Base-by-base conservation (phyloP, 2,797 vertebrate genomes). In the Chaetophractus vellerosus region DNA sequence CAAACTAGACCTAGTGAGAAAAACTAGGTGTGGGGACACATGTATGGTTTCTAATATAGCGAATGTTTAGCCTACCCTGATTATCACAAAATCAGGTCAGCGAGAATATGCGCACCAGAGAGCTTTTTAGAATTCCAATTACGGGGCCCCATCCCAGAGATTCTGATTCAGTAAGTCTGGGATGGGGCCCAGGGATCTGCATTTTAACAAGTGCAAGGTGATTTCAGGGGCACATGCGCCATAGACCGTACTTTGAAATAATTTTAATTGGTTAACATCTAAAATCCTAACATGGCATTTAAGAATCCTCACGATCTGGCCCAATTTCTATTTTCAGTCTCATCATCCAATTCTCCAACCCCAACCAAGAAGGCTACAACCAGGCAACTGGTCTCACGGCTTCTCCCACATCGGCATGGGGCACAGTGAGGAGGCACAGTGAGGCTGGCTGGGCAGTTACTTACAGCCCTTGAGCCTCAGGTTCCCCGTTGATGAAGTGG, bases 101-200 rank as follows among this genome's bases (percentile, higher is more conserved):
- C n/a, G n/a, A n/a, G n/a, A n/a, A n/a, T n/a, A n/a, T n/a, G n/a
- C n/a, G n/a, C 59, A 18, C 76, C 16, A 38, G 50, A 83, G 45
- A 89, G 61, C 71, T 81, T 95, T 74, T 24, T 41, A 79, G 83
- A 64, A 81, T 28, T 69, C 76, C 91, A 50, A 48, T 86, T 19
- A 69, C 9, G 24, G 57, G 10, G 21, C 10, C 68, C 45, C 31
- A 57, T 50, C 31, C 41, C 31, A 24, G 41, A 72, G 55, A 33
- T 80, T 87, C 36, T 72, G 75, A 61, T 57, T 94, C 63, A 31
- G 15, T 36, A 69, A 64, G 19, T 18, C 24, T 26, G n/a, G n/a
- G 14, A n/a, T 19, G 18, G 88, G 31, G 48, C 19, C 68, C 31
- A 88, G 82, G 38, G 84, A 33, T 89, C 87, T 83, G 31, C 84